Percentiles rank a stretch among this genome's conserved stretches.
Evolutionary conservation across 2,113 vertebrate genomes (phyloP).

Genomic region (Formicarius rufipectus): DNA sequence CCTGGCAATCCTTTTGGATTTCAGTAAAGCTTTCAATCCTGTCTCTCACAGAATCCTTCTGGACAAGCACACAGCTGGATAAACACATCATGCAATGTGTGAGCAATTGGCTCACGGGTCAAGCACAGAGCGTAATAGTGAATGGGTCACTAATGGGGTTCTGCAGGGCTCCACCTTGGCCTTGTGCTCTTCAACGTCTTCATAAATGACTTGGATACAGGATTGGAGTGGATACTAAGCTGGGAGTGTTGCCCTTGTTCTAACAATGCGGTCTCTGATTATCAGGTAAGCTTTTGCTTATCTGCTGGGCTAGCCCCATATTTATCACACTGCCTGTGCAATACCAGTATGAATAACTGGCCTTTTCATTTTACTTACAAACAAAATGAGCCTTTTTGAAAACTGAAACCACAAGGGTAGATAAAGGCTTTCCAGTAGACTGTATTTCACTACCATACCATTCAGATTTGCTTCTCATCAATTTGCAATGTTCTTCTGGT

Average conservation of each 20-base stretch:
- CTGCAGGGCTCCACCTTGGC: not conserved
- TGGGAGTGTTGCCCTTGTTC: not conserved
- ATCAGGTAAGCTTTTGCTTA: not conserved
- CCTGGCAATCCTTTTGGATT: not conserved
- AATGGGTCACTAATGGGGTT: not conserved
- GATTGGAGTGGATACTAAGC: not conserved
- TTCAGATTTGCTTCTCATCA: constrained; percentile 13
- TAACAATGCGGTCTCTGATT: not conserved
- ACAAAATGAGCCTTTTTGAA: constrained; percentile 32
- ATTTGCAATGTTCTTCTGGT: constrained; percentile 50
- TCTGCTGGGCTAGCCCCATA: constrained; percentile 32
- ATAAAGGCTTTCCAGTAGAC: not conserved
- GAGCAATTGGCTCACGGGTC: not conserved
- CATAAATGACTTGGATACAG: not conserved
- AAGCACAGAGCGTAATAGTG: not conserved
- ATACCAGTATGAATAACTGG: constrained; percentile 60
- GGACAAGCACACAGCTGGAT: not conserved
- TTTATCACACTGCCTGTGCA: constrained; percentile 43
- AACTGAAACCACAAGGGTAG: constrained; percentile 38
- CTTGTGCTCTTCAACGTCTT: not conserved
- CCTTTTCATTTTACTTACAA: constrained; percentile 52
- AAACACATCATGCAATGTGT: not conserved
- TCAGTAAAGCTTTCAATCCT: not conserved
- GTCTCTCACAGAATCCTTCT: not conserved
- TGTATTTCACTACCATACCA: constrained; percentile 8